Evolutionary conservation across 2,113 vertebrate genomes (phyloP), one percentile per base, ranked within the genome.

Genomic region (Toxotes chatareus): DNA sequence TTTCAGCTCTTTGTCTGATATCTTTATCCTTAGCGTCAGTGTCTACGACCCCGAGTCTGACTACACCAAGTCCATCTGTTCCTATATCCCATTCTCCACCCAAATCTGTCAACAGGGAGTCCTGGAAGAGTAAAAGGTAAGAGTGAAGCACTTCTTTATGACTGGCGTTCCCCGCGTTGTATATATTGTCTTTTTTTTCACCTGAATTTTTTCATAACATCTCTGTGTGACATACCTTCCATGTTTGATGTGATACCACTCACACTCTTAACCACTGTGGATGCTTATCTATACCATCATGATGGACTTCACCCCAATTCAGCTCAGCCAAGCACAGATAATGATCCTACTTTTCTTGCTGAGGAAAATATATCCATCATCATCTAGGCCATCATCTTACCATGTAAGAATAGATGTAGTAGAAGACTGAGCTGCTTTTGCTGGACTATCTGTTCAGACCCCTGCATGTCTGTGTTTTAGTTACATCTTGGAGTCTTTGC

Each of bases 381-480:
- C 36, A 66, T 69, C 60, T 67, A 67, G 40, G 40, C 63, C 3
- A 0, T 55, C 36, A 4, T 73, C 14, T 73, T 9, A 61, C 23
- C 7, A 4, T 74, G 27, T 40, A 9, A 23, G 23, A 66, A 57
- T 19, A 56, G 65, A 40, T 62, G 21, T 21, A 59, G 60, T 38
- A 12, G 32, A 21, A 40, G 44, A 14, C 36, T 13, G 27, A 56
- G 65, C 59, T 60, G 23, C 53, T 69, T 31, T 16, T 38, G 31
- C 17, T 57, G 47, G 7, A 16, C 38, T n/a, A 0, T 40, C 27
- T 78, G 40, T 19, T 69, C 12, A 60, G 0, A 64, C 55, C 11
- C 3, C 36, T 71, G 4, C 42, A 23, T 82, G 36, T 51, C 31
- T 89, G 40, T 71, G n/a, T 91, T 90, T 47, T 31, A 94, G 93